Base-by-base conservation (phyloP, 2,888 invertebrate species). In the Pyrrhosoma nymphula region DNA sequence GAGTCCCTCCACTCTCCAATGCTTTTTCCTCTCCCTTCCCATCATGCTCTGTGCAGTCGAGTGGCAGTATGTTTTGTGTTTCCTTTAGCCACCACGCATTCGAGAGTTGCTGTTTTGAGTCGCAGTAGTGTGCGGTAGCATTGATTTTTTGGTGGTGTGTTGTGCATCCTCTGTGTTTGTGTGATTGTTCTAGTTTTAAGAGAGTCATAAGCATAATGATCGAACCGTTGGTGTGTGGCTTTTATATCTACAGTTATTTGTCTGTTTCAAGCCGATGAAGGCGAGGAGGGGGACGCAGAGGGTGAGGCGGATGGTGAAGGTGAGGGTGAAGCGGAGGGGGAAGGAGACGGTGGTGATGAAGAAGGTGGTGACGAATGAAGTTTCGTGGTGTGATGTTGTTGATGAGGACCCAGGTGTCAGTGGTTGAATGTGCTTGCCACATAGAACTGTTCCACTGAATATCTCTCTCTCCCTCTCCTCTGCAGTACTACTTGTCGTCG, bases 321-420 rank as follows among this genome's bases (percentile, higher is more conserved):
- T 56, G 88, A 88, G 14, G 91, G 91, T 30, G 93, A 97, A 96
- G 96, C 96, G 96, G 96, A 95, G 60, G 95, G 88, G 63, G 95
- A 95, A 39, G 88, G 56, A 39, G 88, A 95, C 18, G 95, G 95
- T 39, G 95, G 60, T 35, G 91, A 56, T 56, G 91, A 91, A 23
- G 95, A 95, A 39, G 95, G 88, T 55, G 95, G 88, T 35, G 95
- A 95, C 35, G 95, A 93, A 26, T 93, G 93, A 95, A 95, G 88
- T 30, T 26, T 23, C 3, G 39, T 30, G 20, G 88, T 60, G 56
- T 20, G 55, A 96, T 96, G 14, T 95, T 96, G 96, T 96, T 95
- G 96, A 96, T 12, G 96, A 96, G 55, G 96, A 96, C 95, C 96
- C 96, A 23, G 96, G 96, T 93, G 93, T 93, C 93, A 93, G 93